These are phyloP conservation scores for Muscidifurax raptorellus DNA, from an alignment of 1,140 invertebrate genomes.

Conservation along the genomic window DNA sequence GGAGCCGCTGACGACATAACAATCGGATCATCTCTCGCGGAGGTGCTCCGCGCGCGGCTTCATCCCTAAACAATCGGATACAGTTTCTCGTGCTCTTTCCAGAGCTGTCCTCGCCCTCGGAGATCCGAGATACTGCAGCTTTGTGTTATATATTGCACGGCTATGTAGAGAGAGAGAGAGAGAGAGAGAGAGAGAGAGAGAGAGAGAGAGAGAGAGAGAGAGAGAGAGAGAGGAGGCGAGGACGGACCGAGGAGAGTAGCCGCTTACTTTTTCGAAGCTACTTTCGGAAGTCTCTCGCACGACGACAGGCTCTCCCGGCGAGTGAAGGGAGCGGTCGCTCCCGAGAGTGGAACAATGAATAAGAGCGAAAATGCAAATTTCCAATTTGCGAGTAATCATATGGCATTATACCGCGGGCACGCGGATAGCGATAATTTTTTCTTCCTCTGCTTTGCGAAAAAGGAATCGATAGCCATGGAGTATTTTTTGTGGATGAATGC, in stretches of 20 bases:
- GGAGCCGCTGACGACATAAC: conserved; percentile 13
- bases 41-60: background rate
- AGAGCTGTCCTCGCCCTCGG: background rate
- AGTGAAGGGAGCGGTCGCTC: conserved; percentile 23
- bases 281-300: background rate
- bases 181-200: background rate
- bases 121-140: background rate
- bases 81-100: conserved; percentile 24
- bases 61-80: conserved; percentile 47
- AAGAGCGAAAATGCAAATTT: conserved; percentile 8
- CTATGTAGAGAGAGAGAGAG: too few species aligned
- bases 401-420: background rate
- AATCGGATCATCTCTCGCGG: conserved; percentile 29
- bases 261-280: conserved; percentile 19
- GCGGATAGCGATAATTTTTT: background rate
- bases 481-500: background rate
- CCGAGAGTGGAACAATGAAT: background rate
- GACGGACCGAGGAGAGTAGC: background rate
- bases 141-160: background rate
- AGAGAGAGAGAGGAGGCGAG: background rate
- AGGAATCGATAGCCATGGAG: background rate
- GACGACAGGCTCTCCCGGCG: background rate
- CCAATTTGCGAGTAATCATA: conserved; percentile 2
- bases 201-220: background rate
- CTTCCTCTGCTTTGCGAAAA: too few species aligned